Base-by-base conservation (phyloP, 2,888 invertebrate genomes). In the Leptinotarsa peninsularis region DNA sequence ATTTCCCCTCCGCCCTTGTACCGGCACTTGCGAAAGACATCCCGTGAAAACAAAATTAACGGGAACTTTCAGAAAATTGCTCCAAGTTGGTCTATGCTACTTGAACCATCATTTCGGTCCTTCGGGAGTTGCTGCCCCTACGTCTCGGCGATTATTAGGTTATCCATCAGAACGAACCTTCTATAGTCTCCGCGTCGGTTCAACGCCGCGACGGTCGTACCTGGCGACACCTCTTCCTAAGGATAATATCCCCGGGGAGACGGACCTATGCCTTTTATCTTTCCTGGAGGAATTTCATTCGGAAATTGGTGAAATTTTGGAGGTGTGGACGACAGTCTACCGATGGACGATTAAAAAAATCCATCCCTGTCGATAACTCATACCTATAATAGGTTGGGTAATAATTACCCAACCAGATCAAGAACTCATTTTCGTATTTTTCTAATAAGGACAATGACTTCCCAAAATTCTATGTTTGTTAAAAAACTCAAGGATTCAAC, bases 81-180 rank as follows among this genome's bases (percentile, higher is more conserved):
- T 90, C 89, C 89, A 90, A 91, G 91, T 91, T 91, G 91, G 90
- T 88, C 90, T 89, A 86, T 86, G 84, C 85, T 84, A 83, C 84
- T 84, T 83, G 83, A 84, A 82, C 82, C 83, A 81, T 83, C 83
- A 82, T 82, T 84, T 83, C 73, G 78, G 83, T 86, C 88, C 84
- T 79, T 80, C 71, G 88, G 85, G 88, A 88, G 80, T 86, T 23
- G 77, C 77, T 84, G 84, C 85, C 88, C 88, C 86, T 87, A 85
- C 85, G 85, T 84, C 43, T 43, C 83, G 84, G 80, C 86, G 87
- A 87, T 88, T 88, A 88, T 88, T 88, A 88, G 87, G 88, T 88
- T 88, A 88, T 87, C 85, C 78, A 82, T 81, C 82, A 80, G 79
- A 82, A 82, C 80, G 80, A 79, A 73, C 73, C 75, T 74, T 79